Base-by-base conservation (phyloP, 2,888 invertebrate genomes). In the Pristionchus entomophagus region DNA sequence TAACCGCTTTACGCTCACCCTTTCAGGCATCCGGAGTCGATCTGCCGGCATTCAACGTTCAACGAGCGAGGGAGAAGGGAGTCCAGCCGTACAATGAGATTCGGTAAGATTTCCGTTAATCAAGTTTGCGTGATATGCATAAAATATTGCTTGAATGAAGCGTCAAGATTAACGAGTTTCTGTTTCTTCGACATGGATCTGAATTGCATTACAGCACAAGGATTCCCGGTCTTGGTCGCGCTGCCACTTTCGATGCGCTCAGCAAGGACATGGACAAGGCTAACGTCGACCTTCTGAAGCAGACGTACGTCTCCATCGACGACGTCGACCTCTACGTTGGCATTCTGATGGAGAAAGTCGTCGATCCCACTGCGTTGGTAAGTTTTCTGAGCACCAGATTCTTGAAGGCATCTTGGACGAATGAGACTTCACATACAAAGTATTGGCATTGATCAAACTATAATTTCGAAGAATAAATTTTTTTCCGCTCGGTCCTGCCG, bases 41-140 rank as follows among this genome's bases (percentile, higher is more conserved):
- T 94, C 95, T 98, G 83, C 96, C 97, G 26, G 96, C 97, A 0
- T 94, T 97, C 32, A 97, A 97, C 93, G 95, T 97, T n/a, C 97
- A 97, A 94, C 94, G 96, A 85, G 97, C 97, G 0, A 65, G 90
- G 19, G 90, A 89, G 49, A 86, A 87, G 22, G 90, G 90, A 65
- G 86, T 90, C 49, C 84, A 77, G 73, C 88, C 86, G 2, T 87
- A 87, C 69, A 86, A 86, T 51, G 82, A 87, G 22, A 78, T 86
- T 45, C 49, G 87, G 86, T 87, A 29, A 59, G 56, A n/a, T 59
- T 59, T 26, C 56, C 12, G 56, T 56, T 14, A 56, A 56, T 56
- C 17, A 5, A 56, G 22, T 45, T 17, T 56, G 56, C 22, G n/a
- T n/a, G n/a, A n/a, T n/a, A n/a, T n/a, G n/a, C n/a, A n/a, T n/a